phyloP scores from a whole-genome alignment of 2,888 invertebrate genomes.

The Panzeria rudis region DNA sequence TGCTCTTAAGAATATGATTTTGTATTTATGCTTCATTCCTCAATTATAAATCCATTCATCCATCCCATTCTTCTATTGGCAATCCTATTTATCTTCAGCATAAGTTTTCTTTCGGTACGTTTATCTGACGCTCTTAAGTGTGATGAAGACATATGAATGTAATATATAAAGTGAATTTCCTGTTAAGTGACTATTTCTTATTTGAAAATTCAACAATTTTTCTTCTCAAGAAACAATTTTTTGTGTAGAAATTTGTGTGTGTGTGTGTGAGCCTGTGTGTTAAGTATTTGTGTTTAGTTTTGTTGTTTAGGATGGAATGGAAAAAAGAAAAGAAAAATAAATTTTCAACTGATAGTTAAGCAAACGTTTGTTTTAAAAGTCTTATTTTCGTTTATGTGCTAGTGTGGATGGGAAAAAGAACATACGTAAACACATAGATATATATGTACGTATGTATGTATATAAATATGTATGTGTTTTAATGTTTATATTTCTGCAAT shows the following conservation, averaged over 20 bases:
- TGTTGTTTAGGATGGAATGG: conserved; percentile 40
- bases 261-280: conserved; percentile 15
- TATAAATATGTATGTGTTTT: conserved; percentile 14
- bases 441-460: background rate
- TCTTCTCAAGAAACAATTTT: conserved; percentile 61
- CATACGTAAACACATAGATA: background rate
- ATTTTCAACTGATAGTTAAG: conserved; percentile 63
- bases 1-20: background rate
- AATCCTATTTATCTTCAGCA: conserved; percentile 70
- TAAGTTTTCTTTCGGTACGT: conserved; percentile 69
- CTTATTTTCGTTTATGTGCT: conserved; percentile 40
- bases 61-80: conserved; percentile 54
- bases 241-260: conserved; percentile 23
- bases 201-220: conserved; percentile 70
- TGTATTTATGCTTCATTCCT: conserved; percentile 18
- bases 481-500: conserved; percentile 42
- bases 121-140: conserved; percentile 72
- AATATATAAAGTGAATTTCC: conserved; percentile 72
- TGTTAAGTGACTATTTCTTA: conserved; percentile 72
- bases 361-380: conserved; percentile 68
- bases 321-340: conserved; percentile 13
- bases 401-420: conserved; percentile 10
- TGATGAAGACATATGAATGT: conserved; percentile 72
- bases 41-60: conserved; percentile 34
- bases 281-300: conserved; percentile 52